Percentiles rank a stretch among this genome's conserved stretches.
phyloP scores from a whole-genome alignment of 2,888 invertebrate species.

The Leistus spinibarbis region DNA sequence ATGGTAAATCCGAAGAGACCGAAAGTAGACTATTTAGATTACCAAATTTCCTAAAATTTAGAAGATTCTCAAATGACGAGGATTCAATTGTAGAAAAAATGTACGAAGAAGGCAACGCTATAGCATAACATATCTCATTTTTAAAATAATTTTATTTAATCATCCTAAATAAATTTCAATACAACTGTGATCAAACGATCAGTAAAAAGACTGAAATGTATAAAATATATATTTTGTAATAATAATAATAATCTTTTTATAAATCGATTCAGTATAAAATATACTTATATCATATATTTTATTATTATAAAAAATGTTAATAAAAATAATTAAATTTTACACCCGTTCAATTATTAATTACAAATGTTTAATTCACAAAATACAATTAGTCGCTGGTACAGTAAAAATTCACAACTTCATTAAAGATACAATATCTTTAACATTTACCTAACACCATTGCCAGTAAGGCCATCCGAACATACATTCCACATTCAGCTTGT shows the following conservation, averaged over 20 bases:
- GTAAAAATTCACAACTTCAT: neutral
- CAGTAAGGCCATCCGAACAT: slow-evolving; percentile 96
- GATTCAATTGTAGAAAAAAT: slow-evolving; percentile 50
- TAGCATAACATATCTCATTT: slow-evolving; percentile 25
- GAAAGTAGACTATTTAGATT: slow-evolving; percentile 49
- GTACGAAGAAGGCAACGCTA: slow-evolving; percentile 43
- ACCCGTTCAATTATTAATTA: slow-evolving; percentile 4
- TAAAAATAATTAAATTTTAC: neutral
- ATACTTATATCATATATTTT: neutral
- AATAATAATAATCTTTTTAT: neutral
- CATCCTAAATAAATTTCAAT: neutral
- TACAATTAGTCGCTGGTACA: neutral
- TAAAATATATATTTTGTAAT: neutral
- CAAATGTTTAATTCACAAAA: neutral
- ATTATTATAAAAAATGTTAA: neutral
- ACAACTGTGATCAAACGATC: slow-evolving; percentile 30
- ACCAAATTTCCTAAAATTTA: slow-evolving; percentile 43
- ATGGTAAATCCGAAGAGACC: slow-evolving; percentile 51
- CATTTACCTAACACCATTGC: slow-evolving; percentile 81
- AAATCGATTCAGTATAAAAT: neutral
- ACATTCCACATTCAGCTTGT: slow-evolving; percentile 98
- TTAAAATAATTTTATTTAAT: neutral
- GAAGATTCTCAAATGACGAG: slow-evolving; percentile 47
- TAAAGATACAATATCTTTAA: slow-evolving; percentile 43
- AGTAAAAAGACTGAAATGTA: slow-evolving; percentile 13